phyloP scores from a whole-genome alignment of 2,797 vertebrate species.

The Sitta carolinensis region DNA sequence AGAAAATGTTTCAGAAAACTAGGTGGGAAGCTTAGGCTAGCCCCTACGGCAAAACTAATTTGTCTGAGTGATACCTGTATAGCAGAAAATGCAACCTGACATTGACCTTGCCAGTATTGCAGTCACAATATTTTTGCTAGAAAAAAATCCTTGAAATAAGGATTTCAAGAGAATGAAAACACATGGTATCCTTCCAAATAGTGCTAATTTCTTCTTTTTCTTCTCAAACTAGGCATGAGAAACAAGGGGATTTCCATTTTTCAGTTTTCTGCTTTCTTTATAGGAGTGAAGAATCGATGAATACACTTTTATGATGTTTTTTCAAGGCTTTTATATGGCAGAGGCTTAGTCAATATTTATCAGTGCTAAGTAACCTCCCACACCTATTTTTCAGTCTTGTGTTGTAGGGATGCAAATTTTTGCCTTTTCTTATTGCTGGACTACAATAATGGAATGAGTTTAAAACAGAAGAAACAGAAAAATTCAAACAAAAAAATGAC shows the following conservation, averaged over 20 bases:
- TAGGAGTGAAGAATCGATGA: background rate
- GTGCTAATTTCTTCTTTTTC: background rate
- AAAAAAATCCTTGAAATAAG: constrained; percentile 43
- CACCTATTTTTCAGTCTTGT: background rate
- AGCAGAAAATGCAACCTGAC: constrained; percentile 67
- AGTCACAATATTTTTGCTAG: background rate
- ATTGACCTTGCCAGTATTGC: constrained; percentile 51
- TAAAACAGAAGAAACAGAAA: background rate
- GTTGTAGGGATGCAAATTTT: background rate
- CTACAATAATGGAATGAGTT: background rate
- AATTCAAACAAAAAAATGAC: accelerated
- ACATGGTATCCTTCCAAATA: background rate
- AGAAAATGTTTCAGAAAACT: constrained; percentile 25
- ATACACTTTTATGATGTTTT: background rate
- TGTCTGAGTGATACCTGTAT: constrained; percentile 50
- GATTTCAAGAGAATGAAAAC: background rate
- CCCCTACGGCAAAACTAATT: constrained; percentile 38
- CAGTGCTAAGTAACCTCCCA: background rate
- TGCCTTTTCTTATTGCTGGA: background rate
- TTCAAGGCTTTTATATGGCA: background rate
- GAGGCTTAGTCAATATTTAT: background rate
- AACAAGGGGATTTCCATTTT: background rate
- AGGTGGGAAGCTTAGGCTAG: constrained; percentile 16
- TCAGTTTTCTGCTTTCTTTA: background rate
- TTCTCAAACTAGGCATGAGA: background rate